phyloP scores from a whole-genome alignment of 2,113 vertebrate species.

The Polypterus bichir region DNA sequence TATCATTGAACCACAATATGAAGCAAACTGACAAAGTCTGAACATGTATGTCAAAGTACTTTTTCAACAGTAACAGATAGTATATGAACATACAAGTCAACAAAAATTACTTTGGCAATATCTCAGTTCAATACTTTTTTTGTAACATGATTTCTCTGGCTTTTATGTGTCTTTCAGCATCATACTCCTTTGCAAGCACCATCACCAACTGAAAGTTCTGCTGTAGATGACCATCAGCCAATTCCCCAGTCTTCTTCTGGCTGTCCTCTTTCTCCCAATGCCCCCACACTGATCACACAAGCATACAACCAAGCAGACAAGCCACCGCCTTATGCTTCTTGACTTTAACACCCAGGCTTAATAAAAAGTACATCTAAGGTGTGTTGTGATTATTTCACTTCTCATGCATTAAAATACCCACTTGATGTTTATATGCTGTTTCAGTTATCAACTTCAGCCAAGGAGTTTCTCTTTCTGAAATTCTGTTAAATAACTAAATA shows the following conservation, averaged over 20 bases:
- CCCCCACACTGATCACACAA: slow-evolving; percentile 49
- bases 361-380: neutral
- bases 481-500: no score
- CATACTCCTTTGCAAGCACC: slow-evolving; percentile 41
- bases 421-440: no score
- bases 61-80: no score
- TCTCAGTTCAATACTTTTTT: no score
- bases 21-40: no score
- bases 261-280: slow-evolving; percentile 54
- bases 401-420: neutral
- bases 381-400: neutral
- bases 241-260: slow-evolving; percentile 53
- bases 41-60: no score
- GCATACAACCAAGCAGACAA: slow-evolving; percentile 68
- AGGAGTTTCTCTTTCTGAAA: no score
- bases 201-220: slow-evolving; percentile 48
- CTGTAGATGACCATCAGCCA: slow-evolving; percentile 56
- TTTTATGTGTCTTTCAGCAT: slow-evolving; percentile 40
- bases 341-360: slow-evolving; percentile 18
- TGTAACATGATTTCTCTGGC: neutral
- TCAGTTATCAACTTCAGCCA: no score
- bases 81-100: no score
- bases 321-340: slow-evolving; percentile 77
- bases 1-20: no score
- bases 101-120: no score